Base-by-base conservation (phyloP, 2,888 invertebrate genomes). In the Drosophila formosana region DNA sequence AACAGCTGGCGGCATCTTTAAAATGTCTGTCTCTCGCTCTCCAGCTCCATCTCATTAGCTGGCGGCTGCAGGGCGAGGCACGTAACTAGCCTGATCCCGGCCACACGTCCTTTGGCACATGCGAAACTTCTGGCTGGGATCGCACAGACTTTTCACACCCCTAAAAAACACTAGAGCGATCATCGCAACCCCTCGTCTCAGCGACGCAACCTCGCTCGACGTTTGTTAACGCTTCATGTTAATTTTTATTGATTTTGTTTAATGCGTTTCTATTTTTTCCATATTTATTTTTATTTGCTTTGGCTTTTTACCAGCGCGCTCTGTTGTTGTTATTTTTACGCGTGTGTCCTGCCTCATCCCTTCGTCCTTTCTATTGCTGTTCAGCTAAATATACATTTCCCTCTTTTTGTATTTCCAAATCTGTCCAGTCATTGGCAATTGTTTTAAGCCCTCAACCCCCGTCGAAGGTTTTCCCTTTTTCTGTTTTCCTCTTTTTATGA, bases 171-270 rank as follows among this genome's bases (percentile, higher is more conserved):
- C 9, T 32, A 8, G 32, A 8, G 0, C 13, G 39, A 11, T 18
- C 39, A 41, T 39, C 53, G 18, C 53, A 32, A 32, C 32, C 32
- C 32, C 53, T 28, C 18, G 18, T 5, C 55, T 23, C 45, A 34
- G 34, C 7, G 30, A 30, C 7, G n/a, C 11, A 37, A 11, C 37
- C 32, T 70, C 62, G 70, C 78, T 75, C 75, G 56, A n/a, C 8
- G 34, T 61, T 34, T 45, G 52, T 23, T 49, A 51, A 45, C 64
- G 45, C 52, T 34, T 43, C 65, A 79, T 86, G 81, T 83, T 85
- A 88, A 85, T 87, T 88, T 85, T 88, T 85, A 85, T 88, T 85
- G 89, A 88, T 85, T 85, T 87, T 88, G 67, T 61, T 80, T 87
- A 88, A 88, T 87, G 88, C 81, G 75, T 86, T 85, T 78, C 62